phyloP scores from a whole-genome alignment of 2,888 invertebrate species.

The Strigamia crassipes region DNA sequence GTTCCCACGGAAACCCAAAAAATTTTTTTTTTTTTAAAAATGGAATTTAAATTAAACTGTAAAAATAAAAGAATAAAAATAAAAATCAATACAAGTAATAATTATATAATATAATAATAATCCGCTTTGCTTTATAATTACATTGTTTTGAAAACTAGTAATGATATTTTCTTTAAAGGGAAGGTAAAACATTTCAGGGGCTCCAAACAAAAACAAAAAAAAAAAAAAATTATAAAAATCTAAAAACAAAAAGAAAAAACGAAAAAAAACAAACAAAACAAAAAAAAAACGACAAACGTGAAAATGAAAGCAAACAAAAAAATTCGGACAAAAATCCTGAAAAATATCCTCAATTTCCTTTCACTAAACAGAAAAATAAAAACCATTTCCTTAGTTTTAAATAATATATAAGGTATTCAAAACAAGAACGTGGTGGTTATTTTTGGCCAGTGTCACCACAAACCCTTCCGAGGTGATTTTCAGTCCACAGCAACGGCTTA shows the following conservation, averaged over 20 bases:
- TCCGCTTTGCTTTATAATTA: not conserved
- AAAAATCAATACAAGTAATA: not conserved
- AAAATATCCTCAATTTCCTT: constrained; percentile 4
- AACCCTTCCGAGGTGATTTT: constrained; percentile 97
- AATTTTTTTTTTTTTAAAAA: not conserved
- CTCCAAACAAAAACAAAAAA: not conserved
- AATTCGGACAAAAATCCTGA: constrained; percentile 33
- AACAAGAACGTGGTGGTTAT: constrained; percentile 97
- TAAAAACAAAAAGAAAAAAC: not conserved
- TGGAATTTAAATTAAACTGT: not conserved
- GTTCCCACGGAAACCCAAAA: not conserved
- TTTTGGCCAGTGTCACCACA: constrained; percentile 94
- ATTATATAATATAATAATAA: not conserved
- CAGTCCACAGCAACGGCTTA: constrained; percentile 95
- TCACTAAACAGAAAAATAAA: not conserved
- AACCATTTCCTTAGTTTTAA: constrained; percentile 60
- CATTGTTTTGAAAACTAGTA: constrained; percentile 15
- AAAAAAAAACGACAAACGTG: too few species aligned
- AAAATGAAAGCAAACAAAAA: not conserved
- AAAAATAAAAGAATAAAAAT: not conserved
- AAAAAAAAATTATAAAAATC: not conserved
- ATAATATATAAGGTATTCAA: constrained; percentile 91
- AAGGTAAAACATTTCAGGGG: not conserved
- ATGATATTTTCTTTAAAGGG: not conserved
- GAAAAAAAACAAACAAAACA: not conserved